Percentiles rank a stretch among this genome's conserved stretches.
phyloP scores from a whole-genome alignment of 2,113 vertebrate species.

The Myotis yumanensis region DNA sequence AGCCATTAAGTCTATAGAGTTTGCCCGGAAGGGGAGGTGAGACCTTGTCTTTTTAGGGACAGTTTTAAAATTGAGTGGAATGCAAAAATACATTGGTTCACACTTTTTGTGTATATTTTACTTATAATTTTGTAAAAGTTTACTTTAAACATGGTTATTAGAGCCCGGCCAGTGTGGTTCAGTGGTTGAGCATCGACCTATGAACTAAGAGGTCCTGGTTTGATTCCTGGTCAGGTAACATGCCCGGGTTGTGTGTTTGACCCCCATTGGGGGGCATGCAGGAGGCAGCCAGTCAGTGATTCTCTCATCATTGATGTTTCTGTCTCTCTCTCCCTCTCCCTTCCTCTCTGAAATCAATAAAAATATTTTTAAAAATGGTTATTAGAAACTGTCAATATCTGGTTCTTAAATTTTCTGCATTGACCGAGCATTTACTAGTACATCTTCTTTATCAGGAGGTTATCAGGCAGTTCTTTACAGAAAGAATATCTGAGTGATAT shows the following conservation, averaged over 20 bases:
- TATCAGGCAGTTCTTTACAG: background rate
- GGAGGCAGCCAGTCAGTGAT: too few species aligned
- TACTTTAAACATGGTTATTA: background rate
- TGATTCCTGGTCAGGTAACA: too few species aligned
- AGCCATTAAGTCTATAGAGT: conserved; percentile 98
- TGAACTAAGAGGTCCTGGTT: too few species aligned
- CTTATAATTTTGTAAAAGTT: background rate
- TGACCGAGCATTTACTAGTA: background rate
- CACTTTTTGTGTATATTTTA: conserved; percentile 1
- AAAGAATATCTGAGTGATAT: background rate
- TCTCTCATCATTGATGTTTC: too few species aligned
- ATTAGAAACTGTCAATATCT: background rate
- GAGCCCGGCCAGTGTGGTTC: background rate
- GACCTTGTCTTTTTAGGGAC: conserved; percentile 23
- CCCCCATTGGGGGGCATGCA: too few species aligned
- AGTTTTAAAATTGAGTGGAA: conserved; percentile 26
- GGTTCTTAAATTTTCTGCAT: background rate
- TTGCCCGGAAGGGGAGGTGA: conserved; percentile 98
- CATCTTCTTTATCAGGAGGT: background rate
- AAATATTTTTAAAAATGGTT: background rate
- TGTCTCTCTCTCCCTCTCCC: too few species aligned
- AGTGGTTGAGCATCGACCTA: too few species aligned
- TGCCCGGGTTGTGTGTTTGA: too few species aligned
- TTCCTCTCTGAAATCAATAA: too few species aligned
- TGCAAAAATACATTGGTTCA: background rate